Evolutionary conservation across 2,888 invertebrate genomes (phyloP).

Genomic region (Drosophila pseudotakahashii): DNA sequence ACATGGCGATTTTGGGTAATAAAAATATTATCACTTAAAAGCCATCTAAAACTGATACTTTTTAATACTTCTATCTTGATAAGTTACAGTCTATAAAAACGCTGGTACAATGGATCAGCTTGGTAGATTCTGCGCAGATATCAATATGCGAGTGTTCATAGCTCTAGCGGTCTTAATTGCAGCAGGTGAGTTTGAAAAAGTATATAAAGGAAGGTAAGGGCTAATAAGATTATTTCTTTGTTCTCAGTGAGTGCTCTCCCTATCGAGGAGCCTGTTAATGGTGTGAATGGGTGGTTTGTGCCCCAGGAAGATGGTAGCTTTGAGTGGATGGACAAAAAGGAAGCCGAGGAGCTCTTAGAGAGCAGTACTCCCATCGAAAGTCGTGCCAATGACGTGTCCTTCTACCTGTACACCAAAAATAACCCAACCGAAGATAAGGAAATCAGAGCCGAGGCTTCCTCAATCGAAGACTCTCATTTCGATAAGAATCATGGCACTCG

Average conservation of each 20-base stretch:
- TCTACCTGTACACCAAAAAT: constrained; percentile 61
- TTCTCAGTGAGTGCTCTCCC: constrained; percentile 25
- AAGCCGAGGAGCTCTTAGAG: constrained; percentile 25
- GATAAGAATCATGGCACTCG: constrained; percentile 38
- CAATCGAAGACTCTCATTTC: constrained; percentile 36
- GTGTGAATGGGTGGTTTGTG: constrained; percentile 54
- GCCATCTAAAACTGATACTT: background rate
- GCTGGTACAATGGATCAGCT: background rate
- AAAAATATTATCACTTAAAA: constrained; percentile 4
- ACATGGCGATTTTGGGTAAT: background rate
- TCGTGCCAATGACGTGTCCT: constrained; percentile 48
- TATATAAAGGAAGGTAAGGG: background rate
- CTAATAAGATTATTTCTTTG: background rate
- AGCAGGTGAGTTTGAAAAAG: constrained; percentile 43
- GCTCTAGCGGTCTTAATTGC: constrained; percentile 41
- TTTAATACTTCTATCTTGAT: background rate
- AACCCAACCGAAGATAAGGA: constrained; percentile 52
- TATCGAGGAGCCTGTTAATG: constrained; percentile 35
- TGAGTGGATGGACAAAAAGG: constrained; percentile 46
- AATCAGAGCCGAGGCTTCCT: constrained; percentile 28
- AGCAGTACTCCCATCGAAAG: constrained; percentile 1
- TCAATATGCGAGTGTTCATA: constrained; percentile 50
- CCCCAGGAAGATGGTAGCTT: constrained; percentile 52
- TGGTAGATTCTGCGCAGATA: constrained; percentile 5
- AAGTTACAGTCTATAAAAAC: constrained; percentile 30